Base-by-base conservation (phyloP, 2,888 invertebrate genomes). In the Tiliacea aurago region DNA sequence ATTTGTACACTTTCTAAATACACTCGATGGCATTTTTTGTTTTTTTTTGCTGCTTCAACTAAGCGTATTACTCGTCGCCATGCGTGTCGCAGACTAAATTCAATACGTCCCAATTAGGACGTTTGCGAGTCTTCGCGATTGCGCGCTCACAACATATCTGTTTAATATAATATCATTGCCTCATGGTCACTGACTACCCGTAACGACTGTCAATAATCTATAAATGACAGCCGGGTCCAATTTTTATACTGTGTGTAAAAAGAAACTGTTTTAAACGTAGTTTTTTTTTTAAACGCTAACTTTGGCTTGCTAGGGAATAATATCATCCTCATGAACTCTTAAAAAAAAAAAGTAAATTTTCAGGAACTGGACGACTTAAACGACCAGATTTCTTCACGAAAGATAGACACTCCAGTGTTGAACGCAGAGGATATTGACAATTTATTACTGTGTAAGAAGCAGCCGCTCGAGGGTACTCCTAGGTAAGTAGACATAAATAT, bases 361-460 rank as follows among this genome's bases (percentile, higher is more conserved):
- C 58, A 86, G 86, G 62, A 73, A n/a, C 47, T 84, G 4, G 53
- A 62, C 7, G 58, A 68, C 0, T 33, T 55, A 13, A 49, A 70
- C 10, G 13, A 55, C 20, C 37, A 47, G n/a, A 41, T 33, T 1
- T 11, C 45, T 15, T 28, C 80, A 18, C 85, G 63, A 11, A 86
- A 85, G 51, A 68, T 49, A 18, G 73, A 64, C 28, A 78, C 65
- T 43, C 78, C 81, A 18, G 76, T 91, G 5, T 51, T 94, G 45
- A 86, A 86, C 13, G 85, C 90, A 0, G 84, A 83, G 1, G 91
- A 93, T 28, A 69, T 91, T 4, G 87, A 86, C 55, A 90, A 89
- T 41, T 81, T 94, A 18, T 85, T 94, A 7, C 68, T 89, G 6
- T 76, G 5, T 51, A 84, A 3, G 80, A 80, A 9, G 53, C 80